A percentile compares a stretch with the other conserved stretches of the same genome.
Conservation (phyloP, 2,888 invertebrate genomes). For the Drosophila monieri region DNA sequence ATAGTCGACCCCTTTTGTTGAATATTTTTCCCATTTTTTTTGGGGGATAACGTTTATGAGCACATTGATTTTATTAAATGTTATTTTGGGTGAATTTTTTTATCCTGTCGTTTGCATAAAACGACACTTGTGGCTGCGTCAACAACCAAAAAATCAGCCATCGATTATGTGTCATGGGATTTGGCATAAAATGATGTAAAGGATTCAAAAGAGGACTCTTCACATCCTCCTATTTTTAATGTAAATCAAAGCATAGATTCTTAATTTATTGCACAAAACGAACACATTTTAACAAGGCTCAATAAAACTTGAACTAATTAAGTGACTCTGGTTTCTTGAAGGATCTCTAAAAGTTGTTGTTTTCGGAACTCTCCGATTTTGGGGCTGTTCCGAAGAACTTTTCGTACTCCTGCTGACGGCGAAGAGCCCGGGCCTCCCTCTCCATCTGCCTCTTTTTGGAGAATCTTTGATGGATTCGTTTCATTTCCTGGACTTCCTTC, state of each 20-base stretch:
- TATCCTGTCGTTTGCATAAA: slow-evolving; percentile 31
- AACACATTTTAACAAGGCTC: slow-evolving; percentile 55
- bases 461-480: slow-evolving; percentile 92
- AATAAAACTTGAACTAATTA: slow-evolving; percentile 71
- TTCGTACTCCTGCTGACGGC: slow-evolving; percentile 78
- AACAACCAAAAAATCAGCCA: slow-evolving; percentile 9
- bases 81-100: slow-evolving; percentile 41
- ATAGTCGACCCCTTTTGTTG: slow-evolving; percentile 18
- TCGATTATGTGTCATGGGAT: slow-evolving; percentile 26
- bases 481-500: slow-evolving; percentile 96
- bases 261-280: slow-evolving; percentile 63
- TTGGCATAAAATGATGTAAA: slow-evolving; percentile 1
- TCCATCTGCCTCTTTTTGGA: slow-evolving; percentile 87
- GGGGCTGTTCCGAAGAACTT: slow-evolving; percentile 76
- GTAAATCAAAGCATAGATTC: slow-evolving; percentile 51
- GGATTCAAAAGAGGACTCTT: background rate
- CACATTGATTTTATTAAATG: slow-evolving; percentile 45
- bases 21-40: slow-evolving; percentile 13
- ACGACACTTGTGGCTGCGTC: slow-evolving; percentile 22
- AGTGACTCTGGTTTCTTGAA: slow-evolving; percentile 13
- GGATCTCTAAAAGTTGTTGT: slow-evolving; percentile 51
- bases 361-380: slow-evolving; percentile 59
- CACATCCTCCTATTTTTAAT: background rate
- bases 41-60: slow-evolving; percentile 21
- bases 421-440: slow-evolving; percentile 77